Base-by-base conservation (phyloP, 2,888 invertebrate species). In the Synergus umbraculus region DNA sequence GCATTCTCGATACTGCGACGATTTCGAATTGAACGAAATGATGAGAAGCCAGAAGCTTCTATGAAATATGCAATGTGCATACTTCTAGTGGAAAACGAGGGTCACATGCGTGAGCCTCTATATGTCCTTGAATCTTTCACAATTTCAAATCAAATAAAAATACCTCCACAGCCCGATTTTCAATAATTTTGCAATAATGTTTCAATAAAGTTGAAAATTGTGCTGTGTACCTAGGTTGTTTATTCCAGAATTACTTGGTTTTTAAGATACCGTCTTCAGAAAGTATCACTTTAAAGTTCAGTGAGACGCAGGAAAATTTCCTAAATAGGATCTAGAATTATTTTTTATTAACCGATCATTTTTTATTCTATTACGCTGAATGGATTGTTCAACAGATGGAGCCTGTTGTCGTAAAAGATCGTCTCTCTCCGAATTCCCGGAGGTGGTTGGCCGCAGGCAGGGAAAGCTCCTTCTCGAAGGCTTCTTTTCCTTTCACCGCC, bases 401-500 rank as follows among this genome's bases (percentile, higher is more conserved):
- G 73, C 73, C 73, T 73, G 73, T 73, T 73, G 73, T 73, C 63
- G 2, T 29, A 29, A 49, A 54, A 41, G 54, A 58, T 58, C 37
- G 41, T 73, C 54, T 37, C 37, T 54, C 37, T 49, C 54, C n/a
- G 37, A 73, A 54, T 73, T 58, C 54, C 73, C 54, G 15, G 73
- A 58, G 73, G 73, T 73, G 73, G 82, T 76, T 78, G 67, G 69
- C 80, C 83, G 76, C 78, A 79, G 78, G 81, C 79, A 78, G 76
- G 43, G 78, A 79, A 81, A 81, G 81, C 81, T 78, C 67, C 67
- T 54, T 65, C 44, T 44, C 2, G 41, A 65, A 76, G 58, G 60
- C 80, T 76, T 60, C 73, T 66, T 83, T 86, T 84, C 86, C 88
- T 88, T 88, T 88, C 88, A 86, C 87, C 83, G 76, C 10, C 79